Percentiles rank a stretch among this genome's conserved stretches.
These are phyloP conservation scores for Corvus cornix DNA, from an alignment of 2,113 vertebrate species.

Conservation along the genomic window DNA sequence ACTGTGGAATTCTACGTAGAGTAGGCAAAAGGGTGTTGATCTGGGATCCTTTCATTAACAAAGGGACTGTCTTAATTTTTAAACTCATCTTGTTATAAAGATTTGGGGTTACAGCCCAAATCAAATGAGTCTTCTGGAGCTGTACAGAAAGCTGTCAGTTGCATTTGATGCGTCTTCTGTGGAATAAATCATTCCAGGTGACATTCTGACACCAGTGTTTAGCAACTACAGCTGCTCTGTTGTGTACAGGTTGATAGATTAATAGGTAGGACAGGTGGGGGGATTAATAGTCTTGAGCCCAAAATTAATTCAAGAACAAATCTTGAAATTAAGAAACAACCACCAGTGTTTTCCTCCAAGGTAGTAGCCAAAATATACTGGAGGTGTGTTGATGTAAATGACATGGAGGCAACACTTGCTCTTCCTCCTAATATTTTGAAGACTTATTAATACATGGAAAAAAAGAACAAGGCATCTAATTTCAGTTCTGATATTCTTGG, in stretches of 20 bases:
- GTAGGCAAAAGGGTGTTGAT: neutral
- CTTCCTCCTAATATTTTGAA: neutral
- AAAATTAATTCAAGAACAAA: neutral
- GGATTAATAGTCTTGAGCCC: neutral
- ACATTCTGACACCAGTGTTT: neutral
- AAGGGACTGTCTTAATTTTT: neutral
- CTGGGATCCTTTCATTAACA: neutral
- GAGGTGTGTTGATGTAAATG: neutral
- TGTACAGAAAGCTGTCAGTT: neutral
- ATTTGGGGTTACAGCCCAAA: neutral
- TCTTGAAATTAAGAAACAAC: neutral
- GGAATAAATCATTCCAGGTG: neutral
- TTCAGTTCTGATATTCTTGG: neutral
- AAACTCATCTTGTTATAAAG: neutral
- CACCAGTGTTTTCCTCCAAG: neutral
- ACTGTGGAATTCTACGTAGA: neutral
- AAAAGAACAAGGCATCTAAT: neutral
- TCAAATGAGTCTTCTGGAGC: neutral
- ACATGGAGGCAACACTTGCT: neutral
- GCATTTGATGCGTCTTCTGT: neutral
- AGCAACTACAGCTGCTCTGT: neutral
- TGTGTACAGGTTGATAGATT: neutral
- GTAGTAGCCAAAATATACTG: neutral
- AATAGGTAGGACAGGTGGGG: neutral
- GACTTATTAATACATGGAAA: neutral